These are phyloP conservation scores for Proisotoma minuta DNA, from an alignment of 2,888 invertebrate species.

Conservation along the genomic window DNA sequence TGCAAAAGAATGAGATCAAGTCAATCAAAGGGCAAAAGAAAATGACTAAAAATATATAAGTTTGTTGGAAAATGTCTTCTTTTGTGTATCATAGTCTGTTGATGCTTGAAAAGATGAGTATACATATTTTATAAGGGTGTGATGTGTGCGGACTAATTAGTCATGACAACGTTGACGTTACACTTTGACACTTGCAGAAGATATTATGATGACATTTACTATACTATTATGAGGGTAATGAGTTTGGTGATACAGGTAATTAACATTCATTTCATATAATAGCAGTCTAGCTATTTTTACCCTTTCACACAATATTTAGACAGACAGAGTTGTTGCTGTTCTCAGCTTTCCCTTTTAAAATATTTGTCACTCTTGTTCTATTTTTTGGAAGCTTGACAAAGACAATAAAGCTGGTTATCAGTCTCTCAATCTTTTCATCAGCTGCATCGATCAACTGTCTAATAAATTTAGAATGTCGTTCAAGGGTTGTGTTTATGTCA, in stretches of 20 bases:
- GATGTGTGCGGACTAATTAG: conserved; percentile 2
- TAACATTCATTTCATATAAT: too few relatives aligned
- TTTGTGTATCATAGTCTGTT: too few relatives aligned
- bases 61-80: too few relatives aligned
- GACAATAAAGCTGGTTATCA: neutral
- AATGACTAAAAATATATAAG: too few relatives aligned
- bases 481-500: neutral
- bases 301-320: too few relatives aligned
- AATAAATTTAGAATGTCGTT: neutral
- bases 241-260: too few relatives aligned
- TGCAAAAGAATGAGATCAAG: too few relatives aligned
- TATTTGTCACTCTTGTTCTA: neutral
- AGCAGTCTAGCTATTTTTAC: too few relatives aligned
- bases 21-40: too few relatives aligned
- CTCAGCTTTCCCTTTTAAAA: neutral
- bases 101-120: too few relatives aligned
- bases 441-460: neutral
- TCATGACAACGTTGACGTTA: neutral
- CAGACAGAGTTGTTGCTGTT: too few relatives aligned
- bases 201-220: neutral
- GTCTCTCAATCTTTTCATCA: neutral
- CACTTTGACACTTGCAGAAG: neutral
- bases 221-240: neutral
- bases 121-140: too few relatives aligned
- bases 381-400: neutral